Evolutionary conservation across 2,888 invertebrate species (phyloP).

Genomic region (Galerucella calmariensis): DNA sequence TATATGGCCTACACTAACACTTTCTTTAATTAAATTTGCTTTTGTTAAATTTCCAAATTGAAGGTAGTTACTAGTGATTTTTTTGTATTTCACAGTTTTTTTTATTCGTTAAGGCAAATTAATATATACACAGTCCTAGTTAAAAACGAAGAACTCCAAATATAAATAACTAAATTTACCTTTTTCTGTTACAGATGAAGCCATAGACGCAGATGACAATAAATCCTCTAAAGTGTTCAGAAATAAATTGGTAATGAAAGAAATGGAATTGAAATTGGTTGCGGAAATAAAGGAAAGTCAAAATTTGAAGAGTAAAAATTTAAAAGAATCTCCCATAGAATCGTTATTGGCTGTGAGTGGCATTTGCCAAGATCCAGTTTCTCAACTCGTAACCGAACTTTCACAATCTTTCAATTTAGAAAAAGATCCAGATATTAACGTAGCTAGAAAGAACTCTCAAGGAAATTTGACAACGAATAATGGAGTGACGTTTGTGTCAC

Average conservation of each 20-base stretch:
- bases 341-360: conserved; percentile 65
- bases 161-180: conserved; percentile 5
- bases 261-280: conserved; percentile 84
- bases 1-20: too few relatives aligned
- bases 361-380: conserved; percentile 77
- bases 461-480: conserved; percentile 56
- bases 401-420: conserved; percentile 80
- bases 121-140: neutral
- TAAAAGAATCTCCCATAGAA: conserved; percentile 68
- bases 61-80: neutral
- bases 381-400: conserved; percentile 84
- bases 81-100: neutral
- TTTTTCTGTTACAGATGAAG: conserved; percentile 43
- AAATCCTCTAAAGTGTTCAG: conserved; percentile 63
- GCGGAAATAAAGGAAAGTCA: conserved; percentile 86
- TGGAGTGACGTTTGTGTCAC: conserved; percentile 70
- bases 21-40: too few relatives aligned
- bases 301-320: conserved; percentile 72
- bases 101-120: neutral
- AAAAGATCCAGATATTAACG: conserved; percentile 46
- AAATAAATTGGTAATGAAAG: conserved; percentile 76
- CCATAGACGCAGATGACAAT: conserved; percentile 55
- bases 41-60: neutral
- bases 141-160: neutral
- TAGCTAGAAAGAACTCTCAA: conserved; percentile 51